These are phyloP conservation scores for Microtus montanus DNA, from an alignment of 2,113 vertebrate genomes.

Conservation along the genomic window DNA sequence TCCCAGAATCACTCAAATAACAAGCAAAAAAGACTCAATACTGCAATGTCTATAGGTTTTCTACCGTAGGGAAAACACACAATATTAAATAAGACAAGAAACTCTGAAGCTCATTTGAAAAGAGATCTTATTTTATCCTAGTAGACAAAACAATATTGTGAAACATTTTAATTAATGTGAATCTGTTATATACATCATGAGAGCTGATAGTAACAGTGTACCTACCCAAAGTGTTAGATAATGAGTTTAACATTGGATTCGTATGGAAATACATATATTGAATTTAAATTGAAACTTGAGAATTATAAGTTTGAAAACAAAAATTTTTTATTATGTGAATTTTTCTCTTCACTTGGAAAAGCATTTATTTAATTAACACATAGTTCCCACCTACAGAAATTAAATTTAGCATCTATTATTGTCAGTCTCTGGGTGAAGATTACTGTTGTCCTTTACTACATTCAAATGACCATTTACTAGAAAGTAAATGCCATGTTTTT, in stretches of 20 bases:
- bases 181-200: slow-evolving; percentile 38
- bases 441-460: slow-evolving; percentile 25
- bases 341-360: slow-evolving; percentile 37
- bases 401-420: slow-evolving; percentile 55
- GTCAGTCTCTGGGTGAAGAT: not conserved
- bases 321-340: slow-evolving; percentile 36
- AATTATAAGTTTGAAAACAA: slow-evolving; percentile 14
- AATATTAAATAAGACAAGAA: not conserved
- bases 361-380: slow-evolving; percentile 2
- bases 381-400: slow-evolving; percentile 31
- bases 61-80: not conserved
- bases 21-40: not conserved
- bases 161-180: slow-evolving; percentile 58
- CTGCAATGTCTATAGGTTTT: slow-evolving; percentile 8
- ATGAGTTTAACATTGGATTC: not conserved
- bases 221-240: not conserved
- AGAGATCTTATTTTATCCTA: slow-evolving; percentile 5
- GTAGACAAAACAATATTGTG: slow-evolving; percentile 35
- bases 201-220: not conserved
- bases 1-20: not conserved
- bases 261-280: slow-evolving; percentile 1
- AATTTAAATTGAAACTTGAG: slow-evolving; percentile 57
- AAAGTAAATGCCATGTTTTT: no score
- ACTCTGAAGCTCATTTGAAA: not conserved
- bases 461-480: slow-evolving; percentile 38